A percentile compares a stretch with the other conserved stretches of the same genome.
These are phyloP conservation scores for Parnassius apollo DNA, from an alignment of 2,888 invertebrate species.

Conservation along the genomic window DNA sequence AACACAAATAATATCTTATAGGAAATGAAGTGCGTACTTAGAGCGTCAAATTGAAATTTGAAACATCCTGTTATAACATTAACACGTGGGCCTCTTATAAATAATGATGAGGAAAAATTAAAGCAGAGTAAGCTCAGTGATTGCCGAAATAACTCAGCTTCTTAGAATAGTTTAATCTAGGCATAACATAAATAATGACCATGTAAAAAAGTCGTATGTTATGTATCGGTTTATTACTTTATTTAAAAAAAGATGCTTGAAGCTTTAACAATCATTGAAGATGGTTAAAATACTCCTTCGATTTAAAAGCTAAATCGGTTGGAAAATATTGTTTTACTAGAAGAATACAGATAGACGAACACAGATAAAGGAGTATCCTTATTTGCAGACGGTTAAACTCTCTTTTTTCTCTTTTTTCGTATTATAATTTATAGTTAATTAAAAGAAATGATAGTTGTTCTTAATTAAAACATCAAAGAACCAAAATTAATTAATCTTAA, in stretches of 20 bases:
- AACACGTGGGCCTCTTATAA: conserved; percentile 70
- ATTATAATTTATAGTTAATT: too few relatives aligned
- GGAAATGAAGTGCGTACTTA: conserved; percentile 70
- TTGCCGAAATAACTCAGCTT: conserved; percentile 39
- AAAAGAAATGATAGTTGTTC: conserved; percentile 21
- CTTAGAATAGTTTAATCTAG: conserved; percentile 29
- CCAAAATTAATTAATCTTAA: conserved; percentile 58
- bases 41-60: conserved; percentile 59
- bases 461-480: conserved; percentile 68
- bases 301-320: too few relatives aligned
- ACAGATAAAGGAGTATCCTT: too few relatives aligned
- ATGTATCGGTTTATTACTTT: too few relatives aligned
- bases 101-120: conserved; percentile 63
- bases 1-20: conserved; percentile 71
- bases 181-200: not conserved
- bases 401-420: too few relatives aligned
- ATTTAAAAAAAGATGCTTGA: too few relatives aligned
- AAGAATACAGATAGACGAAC: too few relatives aligned
- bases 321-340: too few relatives aligned
- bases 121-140: conserved; percentile 56
- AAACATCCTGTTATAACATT: conserved; percentile 74
- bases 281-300: too few relatives aligned
- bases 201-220: too few relatives aligned
- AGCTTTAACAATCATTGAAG: too few relatives aligned
- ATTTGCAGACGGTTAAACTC: too few relatives aligned